Evolutionary conservation across 2,113 vertebrate species (phyloP).

Genomic region (Capreolus pygargus): DNA sequence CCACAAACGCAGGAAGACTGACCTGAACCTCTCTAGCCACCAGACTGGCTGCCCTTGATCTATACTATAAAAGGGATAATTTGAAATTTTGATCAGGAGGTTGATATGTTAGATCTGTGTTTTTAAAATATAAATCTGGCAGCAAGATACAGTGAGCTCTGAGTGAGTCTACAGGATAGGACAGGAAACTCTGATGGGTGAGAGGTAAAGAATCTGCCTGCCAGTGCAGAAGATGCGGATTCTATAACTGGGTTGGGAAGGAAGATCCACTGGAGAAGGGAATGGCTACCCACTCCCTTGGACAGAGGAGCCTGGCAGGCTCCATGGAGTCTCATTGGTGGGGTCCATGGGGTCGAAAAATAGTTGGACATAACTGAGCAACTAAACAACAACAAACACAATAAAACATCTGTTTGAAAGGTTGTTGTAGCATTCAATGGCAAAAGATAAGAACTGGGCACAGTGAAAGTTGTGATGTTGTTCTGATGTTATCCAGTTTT

Average conservation of each 20-base stretch:
- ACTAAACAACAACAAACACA: background rate
- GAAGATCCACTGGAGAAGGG: background rate
- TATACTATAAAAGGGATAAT: background rate
- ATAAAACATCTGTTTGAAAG: background rate
- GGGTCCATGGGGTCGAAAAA: background rate
- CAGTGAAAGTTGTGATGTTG: background rate
- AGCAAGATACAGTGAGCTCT: background rate
- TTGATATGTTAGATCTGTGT: background rate
- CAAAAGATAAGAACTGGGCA: background rate
- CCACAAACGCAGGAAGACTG: background rate
- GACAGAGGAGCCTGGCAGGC: background rate
- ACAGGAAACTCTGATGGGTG: background rate
- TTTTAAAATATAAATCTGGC: background rate
- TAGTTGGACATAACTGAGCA: background rate
- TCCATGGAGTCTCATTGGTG: background rate
- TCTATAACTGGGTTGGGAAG: background rate
- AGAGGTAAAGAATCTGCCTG: background rate
- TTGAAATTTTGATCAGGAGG: background rate
- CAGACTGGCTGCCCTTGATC: background rate
- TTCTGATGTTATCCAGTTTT: background rate
- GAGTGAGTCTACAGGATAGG: background rate
- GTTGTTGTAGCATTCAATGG: background rate
- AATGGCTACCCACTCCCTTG: background rate
- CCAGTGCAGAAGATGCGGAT: background rate
- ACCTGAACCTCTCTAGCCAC: background rate